Base-by-base conservation (phyloP, 1,140 invertebrate species). In the Papilio xuthus region DNA sequence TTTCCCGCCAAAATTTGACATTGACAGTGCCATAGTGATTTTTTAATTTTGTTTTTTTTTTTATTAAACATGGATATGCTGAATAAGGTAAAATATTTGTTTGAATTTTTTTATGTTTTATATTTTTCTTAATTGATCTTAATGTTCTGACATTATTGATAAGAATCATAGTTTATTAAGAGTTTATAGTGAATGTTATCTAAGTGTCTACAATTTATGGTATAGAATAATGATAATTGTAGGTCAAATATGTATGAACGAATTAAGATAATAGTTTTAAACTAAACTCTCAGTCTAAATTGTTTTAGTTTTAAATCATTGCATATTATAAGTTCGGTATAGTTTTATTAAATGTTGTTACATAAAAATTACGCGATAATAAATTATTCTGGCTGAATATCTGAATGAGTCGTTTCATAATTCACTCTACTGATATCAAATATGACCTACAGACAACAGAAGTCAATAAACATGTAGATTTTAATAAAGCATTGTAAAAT, bases 1-100 rank as follows among this genome's bases (percentile, higher is more conserved):
- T 78, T 80, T 83, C 77, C 72, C 80, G 80, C 80, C 50, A 50
- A 74, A 79, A 69, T 79, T 78, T 83, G 78, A 83, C 80, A 74
- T 71, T 82, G 28, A 23, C 37, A 79, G 78, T 79, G 73, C 44
- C 77, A 67, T 23, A 75, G 80, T 81, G 79, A 23, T 41, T 44
- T 32, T 53, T 20, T 3, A n/a, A 23, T 6, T 74, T 44, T 10
- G 12, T 12, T 75, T 50, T 75, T n/a, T 74, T 75, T 56, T 41
- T 74, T 37, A 53, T 18, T n/a, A 56, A 75, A 32, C 20, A 82
- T 82, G 81, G 81, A 82, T 80, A 76, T 82, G 60, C 73, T 82
- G 15, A 67, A n/a, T 70, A 78, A 78, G 53, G 82, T 80, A 76
- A 80, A 83, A 53, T 83, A 67, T 32, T 28, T 15, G 13, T 28